Percentiles rank a stretch among this genome's conserved stretches.
Conservation (phyloP, 1,140 invertebrate species). For the Drosophila sturtevanti region DNA sequence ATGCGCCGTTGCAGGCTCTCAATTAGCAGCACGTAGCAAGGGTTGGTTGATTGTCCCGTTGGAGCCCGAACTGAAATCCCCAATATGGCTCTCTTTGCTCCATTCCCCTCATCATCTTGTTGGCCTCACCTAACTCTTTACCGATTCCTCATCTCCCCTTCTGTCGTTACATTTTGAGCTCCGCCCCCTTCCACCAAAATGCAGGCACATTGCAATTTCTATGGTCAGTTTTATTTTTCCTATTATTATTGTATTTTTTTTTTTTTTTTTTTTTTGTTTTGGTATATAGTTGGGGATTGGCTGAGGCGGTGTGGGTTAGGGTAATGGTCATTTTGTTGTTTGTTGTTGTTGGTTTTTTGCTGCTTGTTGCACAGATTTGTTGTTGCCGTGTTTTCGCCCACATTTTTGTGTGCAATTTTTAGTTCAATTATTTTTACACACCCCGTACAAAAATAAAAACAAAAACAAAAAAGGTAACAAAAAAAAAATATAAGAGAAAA, state of each 20-base stretch:
- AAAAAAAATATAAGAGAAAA: conserved; percentile 15
- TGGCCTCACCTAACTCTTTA: no score
- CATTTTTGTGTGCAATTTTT: conserved; percentile 80
- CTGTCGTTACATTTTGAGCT: background rate
- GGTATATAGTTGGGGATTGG: background rate
- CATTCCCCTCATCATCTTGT: background rate
- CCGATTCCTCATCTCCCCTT: no score
- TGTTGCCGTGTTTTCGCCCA: conserved; percentile 23
- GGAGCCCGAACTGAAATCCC: background rate
- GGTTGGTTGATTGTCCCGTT: conserved; percentile 6
- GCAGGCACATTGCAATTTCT: background rate
- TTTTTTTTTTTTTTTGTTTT: background rate
- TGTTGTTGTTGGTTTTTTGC: conserved; percentile 4
- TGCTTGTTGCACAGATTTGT: conserved; percentile 24
- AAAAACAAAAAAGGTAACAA: background rate
- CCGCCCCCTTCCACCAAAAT: conserved; percentile 4
- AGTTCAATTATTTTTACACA: conserved; percentile 79
- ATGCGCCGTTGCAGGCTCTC: conserved; percentile 66
- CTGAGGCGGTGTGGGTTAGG: background rate
- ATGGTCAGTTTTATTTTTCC: conserved; percentile 8
- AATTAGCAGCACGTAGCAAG: conserved; percentile 59
- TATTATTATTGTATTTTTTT: conserved; percentile 4
- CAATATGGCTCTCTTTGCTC: background rate
- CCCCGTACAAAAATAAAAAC: conserved; percentile 22
- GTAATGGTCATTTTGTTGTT: background rate